Percentiles rank a stretch among this genome's conserved stretches.
These are phyloP conservation scores for Heterodera filipjevi DNA, from an alignment of 2,888 invertebrate genomes.

Conservation along the genomic window DNA sequence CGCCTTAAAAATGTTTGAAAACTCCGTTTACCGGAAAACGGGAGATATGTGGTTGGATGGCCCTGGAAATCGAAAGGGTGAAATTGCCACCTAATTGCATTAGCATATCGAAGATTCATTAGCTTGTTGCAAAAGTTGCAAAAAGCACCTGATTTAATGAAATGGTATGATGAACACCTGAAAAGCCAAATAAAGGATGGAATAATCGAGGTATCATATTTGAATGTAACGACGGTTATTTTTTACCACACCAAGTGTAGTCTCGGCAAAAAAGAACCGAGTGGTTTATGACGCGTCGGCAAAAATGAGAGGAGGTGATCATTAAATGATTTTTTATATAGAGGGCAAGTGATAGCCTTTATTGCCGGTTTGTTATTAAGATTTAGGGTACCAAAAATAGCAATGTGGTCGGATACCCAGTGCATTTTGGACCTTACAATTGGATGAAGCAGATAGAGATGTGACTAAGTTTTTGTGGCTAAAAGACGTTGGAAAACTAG, in stretches of 20 bases:
- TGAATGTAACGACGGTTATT: too few species aligned
- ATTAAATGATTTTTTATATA: slow-evolving; percentile 39
- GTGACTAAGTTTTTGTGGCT: slow-evolving; percentile 42
- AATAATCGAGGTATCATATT: too few species aligned
- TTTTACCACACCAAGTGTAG: slow-evolving; percentile 17
- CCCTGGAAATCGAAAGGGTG: neutral
- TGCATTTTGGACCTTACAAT: slow-evolving; percentile 32
- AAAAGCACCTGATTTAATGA: neutral
- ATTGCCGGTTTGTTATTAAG: slow-evolving; percentile 33
- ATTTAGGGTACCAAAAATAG: slow-evolving; percentile 16
- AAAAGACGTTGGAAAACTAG: neutral
- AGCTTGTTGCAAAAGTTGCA: neutral
- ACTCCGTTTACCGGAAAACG: neutral
- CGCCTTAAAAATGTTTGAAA: neutral
- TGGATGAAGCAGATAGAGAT: slow-evolving; percentile 35
- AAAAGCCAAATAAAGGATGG: neutral
- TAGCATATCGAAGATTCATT: neutral
- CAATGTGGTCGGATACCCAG: slow-evolving; percentile 36
- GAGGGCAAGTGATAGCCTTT: slow-evolving; percentile 38
- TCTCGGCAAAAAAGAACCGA: slow-evolving; percentile 42
- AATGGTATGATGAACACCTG: slow-evolving; percentile 32
- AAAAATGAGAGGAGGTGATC: neutral
- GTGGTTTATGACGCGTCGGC: slow-evolving; percentile 49
- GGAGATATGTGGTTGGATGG: neutral
- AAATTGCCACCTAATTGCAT: neutral